Conservation (phyloP, 2,888 invertebrate genomes). For the Melangyna quadrimaculata region DNA sequence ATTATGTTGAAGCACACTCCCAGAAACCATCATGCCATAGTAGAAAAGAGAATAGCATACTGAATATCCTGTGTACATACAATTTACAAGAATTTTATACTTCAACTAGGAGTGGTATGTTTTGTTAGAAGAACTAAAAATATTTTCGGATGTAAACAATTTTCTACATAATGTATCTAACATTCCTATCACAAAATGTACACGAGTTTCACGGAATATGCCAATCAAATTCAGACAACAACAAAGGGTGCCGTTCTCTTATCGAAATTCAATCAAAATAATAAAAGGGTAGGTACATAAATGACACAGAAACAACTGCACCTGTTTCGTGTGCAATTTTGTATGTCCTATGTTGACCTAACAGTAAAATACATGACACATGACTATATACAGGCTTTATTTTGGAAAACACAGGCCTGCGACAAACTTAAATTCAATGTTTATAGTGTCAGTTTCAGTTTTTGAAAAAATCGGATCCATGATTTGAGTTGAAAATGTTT, state of each 20-base stretch:
- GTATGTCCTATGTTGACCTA: background rate
- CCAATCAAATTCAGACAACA: background rate
- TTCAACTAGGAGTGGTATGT: background rate
- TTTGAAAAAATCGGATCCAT: too few relatives aligned
- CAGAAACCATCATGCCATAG: background rate
- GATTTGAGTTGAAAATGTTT: too few relatives aligned
- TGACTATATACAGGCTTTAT: background rate
- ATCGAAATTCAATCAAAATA: constrained; percentile 1
- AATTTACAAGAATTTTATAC: background rate
- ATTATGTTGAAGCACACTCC: background rate
- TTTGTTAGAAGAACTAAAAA: background rate
- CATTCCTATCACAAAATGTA: background rate
- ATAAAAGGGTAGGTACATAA: background rate
- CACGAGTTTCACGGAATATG: background rate
- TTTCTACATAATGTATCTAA: background rate
- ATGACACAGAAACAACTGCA: constrained; percentile 2
- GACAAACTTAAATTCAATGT: too few relatives aligned
- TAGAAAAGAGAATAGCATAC: background rate
- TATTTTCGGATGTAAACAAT: background rate
- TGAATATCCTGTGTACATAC: background rate
- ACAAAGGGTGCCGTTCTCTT: background rate
- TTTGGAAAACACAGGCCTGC: too few relatives aligned
- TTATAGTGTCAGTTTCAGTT: too few relatives aligned
- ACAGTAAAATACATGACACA: background rate
- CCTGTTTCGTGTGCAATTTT: background rate